Evolutionary conservation across 2,797 vertebrate genomes (phyloP).

Genomic region (Danionella dracula): DNA sequence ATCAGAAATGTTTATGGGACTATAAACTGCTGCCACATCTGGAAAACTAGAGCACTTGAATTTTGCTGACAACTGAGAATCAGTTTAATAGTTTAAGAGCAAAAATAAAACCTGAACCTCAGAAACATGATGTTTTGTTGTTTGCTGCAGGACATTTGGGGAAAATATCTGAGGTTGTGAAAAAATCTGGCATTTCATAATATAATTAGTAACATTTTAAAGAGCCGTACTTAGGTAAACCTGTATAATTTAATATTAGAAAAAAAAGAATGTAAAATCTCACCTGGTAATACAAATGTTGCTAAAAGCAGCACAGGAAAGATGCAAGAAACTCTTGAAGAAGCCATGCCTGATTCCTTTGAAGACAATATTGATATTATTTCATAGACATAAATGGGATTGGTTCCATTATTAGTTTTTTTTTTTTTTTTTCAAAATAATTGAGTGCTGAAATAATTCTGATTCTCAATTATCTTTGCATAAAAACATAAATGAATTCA

Average conservation of each 20-base stretch:
- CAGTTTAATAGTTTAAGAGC: constrained; percentile 2
- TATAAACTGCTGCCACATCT: constrained; percentile 32
- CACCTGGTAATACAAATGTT: constrained; percentile 41
- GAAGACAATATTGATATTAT: not conserved
- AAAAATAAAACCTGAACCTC: not conserved
- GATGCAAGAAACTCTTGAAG: constrained; percentile 9
- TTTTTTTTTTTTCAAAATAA: too few relatives aligned
- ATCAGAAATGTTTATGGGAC: constrained; percentile 28
- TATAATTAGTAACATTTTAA: not conserved
- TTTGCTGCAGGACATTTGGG: not conserved
- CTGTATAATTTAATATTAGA: too few relatives aligned
- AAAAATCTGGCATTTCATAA: not conserved
- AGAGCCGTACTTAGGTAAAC: too few relatives aligned
- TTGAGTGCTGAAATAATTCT: too few relatives aligned
- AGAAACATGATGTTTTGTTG: not conserved
- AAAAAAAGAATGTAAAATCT: not conserved
- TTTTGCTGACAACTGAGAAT: constrained; percentile 13
- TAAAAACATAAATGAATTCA: too few relatives aligned
- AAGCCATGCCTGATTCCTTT: constrained; percentile 35
- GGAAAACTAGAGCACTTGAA: not conserved
- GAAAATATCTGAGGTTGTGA: not conserved
- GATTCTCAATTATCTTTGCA: too few relatives aligned
- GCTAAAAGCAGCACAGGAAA: constrained; percentile 32
- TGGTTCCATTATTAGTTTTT: too few relatives aligned
- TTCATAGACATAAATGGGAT: not conserved